Evolutionary conservation across 2,797 vertebrate species (phyloP), one percentile per base, ranked within the genome.

Genomic region (Salmo trutta): DNA sequence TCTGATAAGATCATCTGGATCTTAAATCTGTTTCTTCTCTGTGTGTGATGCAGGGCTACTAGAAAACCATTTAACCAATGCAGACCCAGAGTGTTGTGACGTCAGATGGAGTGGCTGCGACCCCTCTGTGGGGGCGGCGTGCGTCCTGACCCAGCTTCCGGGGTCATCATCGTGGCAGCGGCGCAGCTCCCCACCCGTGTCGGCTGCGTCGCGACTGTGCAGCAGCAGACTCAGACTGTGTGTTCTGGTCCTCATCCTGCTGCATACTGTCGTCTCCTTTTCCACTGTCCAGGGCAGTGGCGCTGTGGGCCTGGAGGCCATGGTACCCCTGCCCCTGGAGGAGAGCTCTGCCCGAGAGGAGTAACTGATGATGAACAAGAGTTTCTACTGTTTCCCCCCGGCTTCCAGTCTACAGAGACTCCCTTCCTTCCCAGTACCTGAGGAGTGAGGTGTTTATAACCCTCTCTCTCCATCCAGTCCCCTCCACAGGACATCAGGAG

Each of bases 201-300:
- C 95, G 0, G 94, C 94, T 16, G 93, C 94, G 81, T 93, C 92
- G 79, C 91, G 93, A 84, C 93, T 95, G 76, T 77, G 94, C 88
- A 92, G 93, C 89, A 93, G 93, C 92, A 94, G 93, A 89, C 93
- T 96, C 88, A 93, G 94, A 80, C 92, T 96, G 21, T 96, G 94
- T 51, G 84, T 96, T 86, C 91, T 96, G 88, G 93, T 95, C 89
- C 94, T 96, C 79, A 94, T 96, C 93, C 93, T 96, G 77, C 94
- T 96, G 78, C 95, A 95, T 93, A 96, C 95, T 89, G 90, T 95
- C 90, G 94, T 95, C 90, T 94, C 94, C 89, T 95, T 96, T 90
- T 95, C 95, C 1, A 93, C 93, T 51, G 86, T 92, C 84, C 94
- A 95, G 76, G 70, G 91, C 41, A 79, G 90, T n/a, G 80, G 89